Conservation (phyloP, 2,797 vertebrate genomes). For the Manis javanica region DNA sequence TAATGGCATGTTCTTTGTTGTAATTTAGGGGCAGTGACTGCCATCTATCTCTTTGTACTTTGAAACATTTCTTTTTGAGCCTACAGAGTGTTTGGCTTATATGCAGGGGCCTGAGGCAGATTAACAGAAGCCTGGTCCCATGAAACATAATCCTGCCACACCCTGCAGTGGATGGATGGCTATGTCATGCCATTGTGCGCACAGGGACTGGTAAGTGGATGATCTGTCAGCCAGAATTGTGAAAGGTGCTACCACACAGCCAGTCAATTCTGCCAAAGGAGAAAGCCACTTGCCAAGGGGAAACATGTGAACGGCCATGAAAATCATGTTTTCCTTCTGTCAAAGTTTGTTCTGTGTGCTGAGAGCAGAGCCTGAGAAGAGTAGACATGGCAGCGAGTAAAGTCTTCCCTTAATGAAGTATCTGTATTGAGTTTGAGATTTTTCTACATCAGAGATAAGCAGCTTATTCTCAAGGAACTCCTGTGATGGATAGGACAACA, state of each 20-base stretch:
- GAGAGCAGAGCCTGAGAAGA: neutral
- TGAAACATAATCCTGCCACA: slow-evolving; percentile 73
- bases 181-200: slow-evolving; percentile 36
- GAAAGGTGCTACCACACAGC: slow-evolving; percentile 52
- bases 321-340: slow-evolving; percentile 53
- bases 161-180: slow-evolving; percentile 61
- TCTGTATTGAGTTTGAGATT: slow-evolving; percentile 13
- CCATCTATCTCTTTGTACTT: slow-evolving; percentile 62
- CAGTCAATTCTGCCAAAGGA: slow-evolving; percentile 52
- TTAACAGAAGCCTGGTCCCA: slow-evolving; percentile 65
- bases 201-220: slow-evolving; percentile 38
- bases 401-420: neutral
- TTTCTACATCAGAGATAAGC: neutral
- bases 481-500: neutral
- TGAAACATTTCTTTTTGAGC: slow-evolving; percentile 64
- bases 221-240: slow-evolving; percentile 54
- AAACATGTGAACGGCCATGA: slow-evolving; percentile 35
- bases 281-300: slow-evolving; percentile 64
- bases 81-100: slow-evolving; percentile 72
- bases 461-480: neutral
- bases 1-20: slow-evolving; percentile 74
- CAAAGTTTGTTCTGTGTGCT: slow-evolving; percentile 7
- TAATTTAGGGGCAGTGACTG: slow-evolving; percentile 72
- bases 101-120: slow-evolving; percentile 74
- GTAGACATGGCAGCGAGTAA: neutral